Base-by-base conservation (phyloP, 1,140 invertebrate species). In the Formica exsecta region DNA sequence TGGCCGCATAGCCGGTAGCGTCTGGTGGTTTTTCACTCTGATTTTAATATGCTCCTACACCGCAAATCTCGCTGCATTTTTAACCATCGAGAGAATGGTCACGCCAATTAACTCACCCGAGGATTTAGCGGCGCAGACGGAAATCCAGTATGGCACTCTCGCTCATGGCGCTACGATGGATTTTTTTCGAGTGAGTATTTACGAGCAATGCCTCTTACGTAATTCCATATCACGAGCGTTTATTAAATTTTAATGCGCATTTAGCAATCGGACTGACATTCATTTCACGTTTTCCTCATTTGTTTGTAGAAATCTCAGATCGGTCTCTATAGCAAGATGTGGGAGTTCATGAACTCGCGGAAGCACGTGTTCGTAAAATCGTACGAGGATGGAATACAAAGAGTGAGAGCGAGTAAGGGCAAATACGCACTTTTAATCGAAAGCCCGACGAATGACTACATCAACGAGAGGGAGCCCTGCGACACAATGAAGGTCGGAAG, bases 21-120 rank as follows among this genome's bases (percentile, higher is more conserved):
- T 99, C 0, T 99, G 99, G 99, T 99, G 99, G 99, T 99, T 99
- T 95, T 99, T 99, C 95, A 99, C 99, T 0, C 96, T 99, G 29
- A 99, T 99, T 92, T 96, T 99, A 81, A 99, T 99, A 86, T 99
- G 99, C 57, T 99, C 99, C 16, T 99, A 99, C 95, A 99, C 99
- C 22, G 99, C 99, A 64, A 99, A 99, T 95, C 96, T 99, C 81
- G 99, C 99, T 1, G 99, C 99, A 16, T 99, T 99, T 95, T 96
- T 99, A 61, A 99, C 98, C 0, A 98, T 99, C 19, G 98, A 99
- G 94, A 96, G 98, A 70, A 99, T 99, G 97, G 97, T 98, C 0
- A 97, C 98, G 8, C 98, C 98, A 1, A 99, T 99, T 86, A 99
- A 99, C 93, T 98, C 98, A 7, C 97, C 98, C 0, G 98, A 99